Evolutionary conservation across 2,797 vertebrate genomes (phyloP).

Genomic region (Morus bassanus): DNA sequence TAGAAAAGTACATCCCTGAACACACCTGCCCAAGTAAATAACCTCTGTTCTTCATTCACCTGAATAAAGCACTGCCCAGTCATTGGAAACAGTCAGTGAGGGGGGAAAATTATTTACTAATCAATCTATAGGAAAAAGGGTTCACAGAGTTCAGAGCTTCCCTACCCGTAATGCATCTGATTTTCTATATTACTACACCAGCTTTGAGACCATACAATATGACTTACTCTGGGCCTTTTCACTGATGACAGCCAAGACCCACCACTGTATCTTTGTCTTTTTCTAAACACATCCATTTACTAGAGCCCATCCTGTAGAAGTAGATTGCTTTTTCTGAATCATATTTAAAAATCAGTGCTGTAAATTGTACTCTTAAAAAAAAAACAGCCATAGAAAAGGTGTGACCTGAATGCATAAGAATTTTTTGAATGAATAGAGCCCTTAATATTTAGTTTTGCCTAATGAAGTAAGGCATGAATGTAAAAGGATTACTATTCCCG

Average conservation of each 20-base stretch:
- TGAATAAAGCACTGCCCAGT: background rate
- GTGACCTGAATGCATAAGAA: conserved; percentile 53
- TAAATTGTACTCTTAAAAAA: conserved; percentile 39
- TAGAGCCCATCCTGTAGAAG: background rate
- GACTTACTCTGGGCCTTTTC: background rate
- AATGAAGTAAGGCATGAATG: conserved; percentile 68
- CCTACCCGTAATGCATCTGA: background rate
- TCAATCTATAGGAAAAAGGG: background rate
- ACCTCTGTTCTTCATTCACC: background rate
- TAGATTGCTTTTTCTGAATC: conserved; percentile 4
- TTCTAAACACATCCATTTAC: background rate
- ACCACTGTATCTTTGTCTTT: background rate
- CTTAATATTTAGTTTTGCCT: conserved; percentile 70
- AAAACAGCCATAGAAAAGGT: background rate
- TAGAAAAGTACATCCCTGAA: background rate
- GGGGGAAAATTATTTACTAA: background rate
- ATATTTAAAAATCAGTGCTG: conserved; percentile 34
- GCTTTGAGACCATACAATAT: background rate
- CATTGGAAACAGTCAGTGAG: background rate
- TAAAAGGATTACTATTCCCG: conserved; percentile 69
- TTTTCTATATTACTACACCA: background rate
- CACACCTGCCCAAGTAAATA: background rate
- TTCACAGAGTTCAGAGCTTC: background rate
- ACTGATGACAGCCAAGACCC: background rate
- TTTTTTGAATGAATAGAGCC: conserved; percentile 55